These are phyloP conservation scores for Podocnemis expansa DNA, from an alignment of 2,113 vertebrate genomes.

Conservation along the genomic window DNA sequence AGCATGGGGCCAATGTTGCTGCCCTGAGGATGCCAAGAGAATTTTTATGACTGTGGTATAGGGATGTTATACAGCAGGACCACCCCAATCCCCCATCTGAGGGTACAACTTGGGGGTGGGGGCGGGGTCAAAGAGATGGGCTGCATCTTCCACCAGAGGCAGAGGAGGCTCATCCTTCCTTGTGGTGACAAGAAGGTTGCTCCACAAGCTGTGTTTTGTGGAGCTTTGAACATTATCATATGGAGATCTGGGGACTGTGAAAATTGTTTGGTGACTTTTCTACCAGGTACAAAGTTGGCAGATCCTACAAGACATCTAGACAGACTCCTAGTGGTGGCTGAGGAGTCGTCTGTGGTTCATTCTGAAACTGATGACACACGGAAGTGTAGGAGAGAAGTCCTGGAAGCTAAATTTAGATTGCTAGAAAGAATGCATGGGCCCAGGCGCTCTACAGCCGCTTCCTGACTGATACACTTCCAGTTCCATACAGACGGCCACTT, in stretches of 20 bases:
- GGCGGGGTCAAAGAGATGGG: not conserved
- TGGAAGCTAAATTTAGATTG: constrained; percentile 49
- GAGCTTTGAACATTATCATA: not conserved
- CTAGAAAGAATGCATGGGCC: constrained; percentile 50
- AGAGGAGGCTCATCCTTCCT: not conserved
- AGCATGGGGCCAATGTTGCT: rapidly evolving
- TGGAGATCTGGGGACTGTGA: not conserved
- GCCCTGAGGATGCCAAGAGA: not conserved
- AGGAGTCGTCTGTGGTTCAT: not conserved
- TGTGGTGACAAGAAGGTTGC: not conserved
- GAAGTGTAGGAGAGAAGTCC: not conserved
- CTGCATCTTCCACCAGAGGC: not conserved
- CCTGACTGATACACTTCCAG: constrained; percentile 17
- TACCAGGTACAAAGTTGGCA: not conserved
- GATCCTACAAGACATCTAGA: constrained; percentile 28
- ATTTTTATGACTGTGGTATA: not conserved
- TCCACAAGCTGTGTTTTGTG: not conserved
- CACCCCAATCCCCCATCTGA: not conserved
- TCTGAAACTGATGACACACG: constrained; percentile 43
- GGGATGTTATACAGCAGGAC: not conserved
- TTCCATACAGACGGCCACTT: constrained; percentile 1
- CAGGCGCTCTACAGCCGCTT: not conserved
- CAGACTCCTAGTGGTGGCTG: not conserved
- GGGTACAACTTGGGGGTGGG: not conserved
- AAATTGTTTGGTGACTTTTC: not conserved